Percentiles rank a stretch among this genome's conserved stretches.
phyloP scores from a whole-genome alignment of 2,888 invertebrate genomes.

The Eurois occulta region DNA sequence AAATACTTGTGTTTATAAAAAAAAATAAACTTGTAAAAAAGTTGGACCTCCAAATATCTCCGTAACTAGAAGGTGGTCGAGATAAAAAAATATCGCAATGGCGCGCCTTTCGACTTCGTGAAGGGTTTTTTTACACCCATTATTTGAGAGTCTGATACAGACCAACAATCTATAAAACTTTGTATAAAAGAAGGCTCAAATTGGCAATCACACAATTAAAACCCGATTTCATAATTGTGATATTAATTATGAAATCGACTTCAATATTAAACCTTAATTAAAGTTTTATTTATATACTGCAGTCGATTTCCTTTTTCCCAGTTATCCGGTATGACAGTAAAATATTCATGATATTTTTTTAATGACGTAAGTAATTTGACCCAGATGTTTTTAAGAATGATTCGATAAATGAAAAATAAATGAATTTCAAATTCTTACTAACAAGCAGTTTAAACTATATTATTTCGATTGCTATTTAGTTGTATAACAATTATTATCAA shows the following conservation, averaged over 20 bases:
- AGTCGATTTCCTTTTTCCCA: conserved; percentile 6
- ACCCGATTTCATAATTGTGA: background rate
- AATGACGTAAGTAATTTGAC: conserved; percentile 3
- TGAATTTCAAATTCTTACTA: background rate
- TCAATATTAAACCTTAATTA: conserved; percentile 1
- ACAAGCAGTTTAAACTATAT: background rate
- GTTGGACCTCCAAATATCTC: no score
- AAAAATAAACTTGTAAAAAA: no score
- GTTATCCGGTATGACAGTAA: background rate
- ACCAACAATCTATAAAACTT: no score
- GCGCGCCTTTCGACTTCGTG: no score
- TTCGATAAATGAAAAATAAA: no score
- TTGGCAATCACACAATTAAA: background rate
- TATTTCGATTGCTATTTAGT: background rate
- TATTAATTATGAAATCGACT: no score
- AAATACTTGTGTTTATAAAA: no score
- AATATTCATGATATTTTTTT: conserved; percentile 1
- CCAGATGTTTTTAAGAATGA: background rate
- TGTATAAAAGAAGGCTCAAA: no score
- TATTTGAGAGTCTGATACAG: no score
- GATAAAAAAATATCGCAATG: no score
- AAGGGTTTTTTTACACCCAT: no score
- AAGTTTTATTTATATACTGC: background rate
- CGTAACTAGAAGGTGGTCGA: no score
- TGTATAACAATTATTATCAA: background rate